Conservation (phyloP, 1,140 invertebrate species). For the Ditylenchus dipsaci region DNA sequence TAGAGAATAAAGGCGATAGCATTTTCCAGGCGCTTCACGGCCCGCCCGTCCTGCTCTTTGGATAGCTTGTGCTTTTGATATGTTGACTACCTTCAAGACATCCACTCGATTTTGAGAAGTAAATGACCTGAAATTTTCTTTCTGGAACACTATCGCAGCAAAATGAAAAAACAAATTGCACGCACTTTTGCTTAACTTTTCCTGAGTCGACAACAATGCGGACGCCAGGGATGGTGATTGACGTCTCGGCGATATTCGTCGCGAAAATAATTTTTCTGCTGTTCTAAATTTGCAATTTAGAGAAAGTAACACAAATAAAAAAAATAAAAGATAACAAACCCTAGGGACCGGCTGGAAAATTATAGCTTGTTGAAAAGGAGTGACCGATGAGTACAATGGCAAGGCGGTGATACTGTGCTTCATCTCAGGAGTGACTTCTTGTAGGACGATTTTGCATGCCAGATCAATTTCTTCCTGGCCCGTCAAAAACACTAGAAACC, state of each 20-base stretch:
- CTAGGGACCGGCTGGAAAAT: constrained; percentile 17
- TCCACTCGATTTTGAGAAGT: constrained; percentile 40
- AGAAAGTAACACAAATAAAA: constrained; percentile 10
- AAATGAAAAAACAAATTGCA: background rate
- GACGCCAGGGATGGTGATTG: constrained; percentile 88
- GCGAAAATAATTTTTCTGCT: constrained; percentile 82
- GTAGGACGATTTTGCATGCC: constrained; percentile 65
- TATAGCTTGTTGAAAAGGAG: constrained; percentile 2
- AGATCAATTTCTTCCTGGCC: constrained; percentile 97
- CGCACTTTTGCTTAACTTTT: constrained; percentile 73
- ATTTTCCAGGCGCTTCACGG: constrained; percentile 60
- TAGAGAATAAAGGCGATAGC: constrained; percentile 61
- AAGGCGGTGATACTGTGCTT: constrained; percentile 66
- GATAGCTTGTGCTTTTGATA: constrained; percentile 57
- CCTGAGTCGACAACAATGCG: constrained; percentile 90
- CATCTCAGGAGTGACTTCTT: constrained; percentile 7
- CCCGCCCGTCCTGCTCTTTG: constrained; percentile 62
- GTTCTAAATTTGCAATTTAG: constrained; percentile 57
- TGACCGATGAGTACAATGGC: constrained; percentile 76
- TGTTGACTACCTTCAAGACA: constrained; percentile 42
- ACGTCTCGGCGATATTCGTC: constrained; percentile 97
- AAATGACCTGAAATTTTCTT: constrained; percentile 44
- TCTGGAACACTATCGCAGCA: too few relatives aligned
- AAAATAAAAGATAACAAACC: background rate
- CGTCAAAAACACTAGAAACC: constrained; percentile 93